These are phyloP conservation scores for Panulirus ornatus DNA, from an alignment of 1,140 invertebrate genomes.

Conservation along the genomic window DNA sequence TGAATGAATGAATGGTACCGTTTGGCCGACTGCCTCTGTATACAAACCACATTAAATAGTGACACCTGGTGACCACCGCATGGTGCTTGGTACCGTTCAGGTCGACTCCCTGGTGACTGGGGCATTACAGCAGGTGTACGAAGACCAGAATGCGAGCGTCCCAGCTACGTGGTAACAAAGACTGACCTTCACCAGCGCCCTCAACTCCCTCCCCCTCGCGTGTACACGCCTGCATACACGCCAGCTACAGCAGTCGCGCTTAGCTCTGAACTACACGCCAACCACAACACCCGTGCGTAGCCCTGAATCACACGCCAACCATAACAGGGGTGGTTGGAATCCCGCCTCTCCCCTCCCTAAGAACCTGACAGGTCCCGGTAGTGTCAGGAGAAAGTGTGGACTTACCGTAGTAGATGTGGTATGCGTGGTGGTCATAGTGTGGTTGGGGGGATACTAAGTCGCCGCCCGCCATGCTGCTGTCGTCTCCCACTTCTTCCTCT, in stretches of 20 bases:
- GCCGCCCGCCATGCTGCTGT: conserved; percentile 62
- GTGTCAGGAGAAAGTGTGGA: neutral
- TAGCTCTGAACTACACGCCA: neutral
- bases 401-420: conserved; percentile 74
- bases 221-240: neutral
- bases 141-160: no score
- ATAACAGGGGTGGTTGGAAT: no score
- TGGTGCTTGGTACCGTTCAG: no score
- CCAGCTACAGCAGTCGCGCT: neutral
- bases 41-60: no score
- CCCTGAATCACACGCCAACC: neutral
- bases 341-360: no score
- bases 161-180: conserved; percentile 63
- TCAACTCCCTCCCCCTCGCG: neutral
- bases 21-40: no score
- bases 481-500: conserved; percentile 50
- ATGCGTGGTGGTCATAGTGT: conserved; percentile 71
- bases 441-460: conserved; percentile 58
- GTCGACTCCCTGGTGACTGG: no score
- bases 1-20: no score
- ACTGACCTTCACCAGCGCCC: conserved; percentile 45
- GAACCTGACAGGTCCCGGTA: neutral
- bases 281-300: no score
- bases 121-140: conserved; percentile 25
- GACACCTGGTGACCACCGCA: no score